These are phyloP conservation scores for Natrix natrix DNA, from an alignment of 2,797 vertebrate genomes.

Conservation along the genomic window DNA sequence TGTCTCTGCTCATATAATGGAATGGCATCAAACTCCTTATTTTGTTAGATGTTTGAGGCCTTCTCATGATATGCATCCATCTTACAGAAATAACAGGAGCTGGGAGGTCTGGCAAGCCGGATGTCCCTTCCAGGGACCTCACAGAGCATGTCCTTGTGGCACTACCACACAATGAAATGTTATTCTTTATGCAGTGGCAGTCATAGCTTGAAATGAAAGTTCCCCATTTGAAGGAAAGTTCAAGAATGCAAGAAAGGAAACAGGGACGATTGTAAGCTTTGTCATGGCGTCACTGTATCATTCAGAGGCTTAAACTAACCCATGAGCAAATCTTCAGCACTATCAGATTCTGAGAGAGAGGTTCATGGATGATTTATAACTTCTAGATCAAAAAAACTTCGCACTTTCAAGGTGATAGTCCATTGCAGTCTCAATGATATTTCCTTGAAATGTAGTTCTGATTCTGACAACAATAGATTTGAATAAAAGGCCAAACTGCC, in stretches of 20 bases:
- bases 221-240: not conserved
- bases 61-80: not conserved
- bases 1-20: not conserved
- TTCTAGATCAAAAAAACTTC: not conserved
- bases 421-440: not conserved
- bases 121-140: not conserved
- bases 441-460: not conserved
- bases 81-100: not conserved
- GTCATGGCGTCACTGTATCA: not conserved
- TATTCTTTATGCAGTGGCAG: not conserved
- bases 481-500: not conserved
- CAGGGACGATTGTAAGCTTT: not conserved
- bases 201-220: not conserved
- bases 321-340: not conserved
- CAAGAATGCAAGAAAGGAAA: not conserved
- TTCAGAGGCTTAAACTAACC: not conserved
- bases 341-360: not conserved
- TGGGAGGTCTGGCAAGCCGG: not conserved
- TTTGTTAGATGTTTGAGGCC: not conserved
- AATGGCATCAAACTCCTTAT: not conserved
- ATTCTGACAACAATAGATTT: not conserved
- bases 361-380: not conserved
- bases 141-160: not conserved
- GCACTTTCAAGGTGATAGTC: not conserved
- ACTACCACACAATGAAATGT: not conserved